A percentile compares a stretch with the other conserved stretches of the same genome.
These are phyloP conservation scores for Acleris emargana DNA, from an alignment of 2,888 invertebrate genomes.

Conservation along the genomic window DNA sequence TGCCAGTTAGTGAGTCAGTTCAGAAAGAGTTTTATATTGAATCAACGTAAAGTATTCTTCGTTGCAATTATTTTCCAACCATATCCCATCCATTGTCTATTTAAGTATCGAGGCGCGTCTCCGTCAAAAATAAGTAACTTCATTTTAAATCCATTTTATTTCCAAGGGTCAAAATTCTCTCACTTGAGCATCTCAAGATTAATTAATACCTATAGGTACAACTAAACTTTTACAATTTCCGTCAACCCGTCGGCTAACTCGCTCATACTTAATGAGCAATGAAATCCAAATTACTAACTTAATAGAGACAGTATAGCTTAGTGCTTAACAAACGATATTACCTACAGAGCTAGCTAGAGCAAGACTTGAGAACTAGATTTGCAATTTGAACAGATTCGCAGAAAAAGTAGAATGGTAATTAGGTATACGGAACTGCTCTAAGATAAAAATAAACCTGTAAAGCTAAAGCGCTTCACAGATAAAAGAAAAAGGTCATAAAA, in stretches of 20 bases:
- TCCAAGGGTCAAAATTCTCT: neutral
- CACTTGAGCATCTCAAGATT: slow-evolving; percentile 22
- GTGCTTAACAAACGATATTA: slow-evolving; percentile 3
- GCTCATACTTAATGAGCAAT: slow-evolving; percentile 4
- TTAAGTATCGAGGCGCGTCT: too few species aligned
- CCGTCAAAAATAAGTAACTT: too few species aligned
- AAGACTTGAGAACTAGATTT: neutral
- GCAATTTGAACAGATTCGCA: neutral
- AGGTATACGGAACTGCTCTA: neutral
- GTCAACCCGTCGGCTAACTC: slow-evolving; percentile 5
- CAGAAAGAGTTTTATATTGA: too few species aligned
- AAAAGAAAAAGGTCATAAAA: too few species aligned
- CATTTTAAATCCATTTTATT: too few species aligned
- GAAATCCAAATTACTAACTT: slow-evolving; percentile 3
- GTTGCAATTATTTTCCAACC: too few species aligned
- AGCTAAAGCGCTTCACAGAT: too few species aligned
- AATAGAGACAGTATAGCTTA: neutral
- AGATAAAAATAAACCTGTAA: too few species aligned
- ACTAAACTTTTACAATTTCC: slow-evolving; percentile 45
- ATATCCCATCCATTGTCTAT: too few species aligned
- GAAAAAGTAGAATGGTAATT: neutral
- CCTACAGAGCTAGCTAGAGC: neutral
- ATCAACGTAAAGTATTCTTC: too few species aligned
- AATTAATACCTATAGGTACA: slow-evolving; percentile 41
- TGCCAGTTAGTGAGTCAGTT: too few species aligned